These are phyloP conservation scores for Aldabrachelys gigantea DNA, from an alignment of 2,113 vertebrate species.

Conservation along the genomic window DNA sequence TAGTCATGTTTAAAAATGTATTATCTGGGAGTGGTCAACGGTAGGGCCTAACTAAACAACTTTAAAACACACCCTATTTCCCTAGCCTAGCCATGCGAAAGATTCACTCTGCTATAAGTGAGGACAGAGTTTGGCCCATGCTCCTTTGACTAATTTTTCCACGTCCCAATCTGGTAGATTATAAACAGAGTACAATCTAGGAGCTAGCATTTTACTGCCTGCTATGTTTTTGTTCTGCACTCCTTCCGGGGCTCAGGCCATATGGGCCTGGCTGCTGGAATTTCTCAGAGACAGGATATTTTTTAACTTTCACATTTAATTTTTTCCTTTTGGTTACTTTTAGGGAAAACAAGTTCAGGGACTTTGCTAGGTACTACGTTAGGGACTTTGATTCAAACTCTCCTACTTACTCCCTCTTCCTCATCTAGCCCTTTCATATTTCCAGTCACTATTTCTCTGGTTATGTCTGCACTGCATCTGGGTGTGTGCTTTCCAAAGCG, in stretches of 20 bases:
- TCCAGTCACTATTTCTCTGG: neutral
- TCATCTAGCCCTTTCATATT: neutral
- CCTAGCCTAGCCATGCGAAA: neutral
- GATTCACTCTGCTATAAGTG: neutral
- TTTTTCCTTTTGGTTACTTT: neutral
- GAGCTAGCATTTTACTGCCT: neutral
- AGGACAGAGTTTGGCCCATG: neutral
- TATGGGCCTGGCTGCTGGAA: neutral
- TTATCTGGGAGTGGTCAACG: neutral
- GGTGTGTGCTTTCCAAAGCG: neutral
- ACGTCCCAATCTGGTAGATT: neutral
- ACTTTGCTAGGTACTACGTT: neutral
- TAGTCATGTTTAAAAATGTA: neutral
- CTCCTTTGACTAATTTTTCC: neutral
- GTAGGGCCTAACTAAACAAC: neutral
- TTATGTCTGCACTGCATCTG: neutral
- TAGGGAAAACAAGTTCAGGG: neutral
- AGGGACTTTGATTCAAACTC: neutral
- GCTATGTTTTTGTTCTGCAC: neutral
- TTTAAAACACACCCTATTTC: neutral
- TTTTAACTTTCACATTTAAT: neutral
- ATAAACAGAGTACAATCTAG: neutral
- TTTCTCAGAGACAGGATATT: neutral
- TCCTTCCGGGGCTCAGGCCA: neutral
- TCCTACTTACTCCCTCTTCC: neutral